Conservation (phyloP, 2,113 vertebrate species). For the Platysteira castanea region DNA sequence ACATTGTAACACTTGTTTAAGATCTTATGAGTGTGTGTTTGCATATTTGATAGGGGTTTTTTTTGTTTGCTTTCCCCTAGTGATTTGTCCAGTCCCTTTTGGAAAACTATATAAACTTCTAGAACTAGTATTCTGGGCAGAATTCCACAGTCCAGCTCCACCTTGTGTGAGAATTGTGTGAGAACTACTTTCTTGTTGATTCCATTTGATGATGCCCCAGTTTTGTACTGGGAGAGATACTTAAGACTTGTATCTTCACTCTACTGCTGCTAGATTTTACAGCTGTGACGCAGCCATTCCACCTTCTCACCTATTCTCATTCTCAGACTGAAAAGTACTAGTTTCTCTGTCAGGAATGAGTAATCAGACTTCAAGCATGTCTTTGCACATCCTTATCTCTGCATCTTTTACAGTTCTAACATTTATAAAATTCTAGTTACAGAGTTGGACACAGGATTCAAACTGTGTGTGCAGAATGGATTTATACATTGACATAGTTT, state of each 20-base stretch:
- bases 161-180: background rate
- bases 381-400: background rate
- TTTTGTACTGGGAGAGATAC: background rate
- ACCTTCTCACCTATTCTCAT: background rate
- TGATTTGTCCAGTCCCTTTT: background rate
- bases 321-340: background rate
- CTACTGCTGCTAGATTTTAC: background rate
- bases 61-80: background rate
- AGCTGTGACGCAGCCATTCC: background rate
- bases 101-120: background rate
- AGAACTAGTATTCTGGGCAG: background rate
- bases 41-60: fast-evolving
- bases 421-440: background rate
- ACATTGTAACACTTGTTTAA: background rate
- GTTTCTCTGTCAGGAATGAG: background rate
- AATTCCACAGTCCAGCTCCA: background rate
- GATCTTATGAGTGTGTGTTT: background rate
- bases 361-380: background rate
- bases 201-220: background rate
- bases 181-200: background rate
- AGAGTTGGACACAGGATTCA: background rate
- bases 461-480: background rate
- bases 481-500: background rate
- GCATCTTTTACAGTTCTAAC: background rate
- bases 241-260: background rate